Evolutionary conservation across 2,113 vertebrate genomes (phyloP).

Genomic region (Catharus bicknelli): DNA sequence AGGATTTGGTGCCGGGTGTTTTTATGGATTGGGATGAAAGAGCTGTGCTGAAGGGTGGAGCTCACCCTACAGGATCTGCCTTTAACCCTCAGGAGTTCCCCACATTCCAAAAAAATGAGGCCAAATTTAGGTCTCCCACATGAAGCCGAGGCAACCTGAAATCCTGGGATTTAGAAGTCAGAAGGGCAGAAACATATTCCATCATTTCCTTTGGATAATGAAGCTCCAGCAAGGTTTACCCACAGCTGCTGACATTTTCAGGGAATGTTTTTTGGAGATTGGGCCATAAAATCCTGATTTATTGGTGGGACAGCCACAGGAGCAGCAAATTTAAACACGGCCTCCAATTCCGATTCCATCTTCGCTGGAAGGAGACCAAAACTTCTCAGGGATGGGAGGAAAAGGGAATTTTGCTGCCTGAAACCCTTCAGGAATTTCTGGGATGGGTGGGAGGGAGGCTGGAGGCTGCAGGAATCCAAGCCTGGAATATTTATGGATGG

Average conservation of each 20-base stretch:
- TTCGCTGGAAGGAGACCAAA: background rate
- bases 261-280: background rate
- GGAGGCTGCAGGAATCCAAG: background rate
- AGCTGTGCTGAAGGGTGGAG: background rate
- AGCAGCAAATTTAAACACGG: background rate
- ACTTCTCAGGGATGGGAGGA: background rate
- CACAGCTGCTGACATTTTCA: slow-evolving; percentile 38
- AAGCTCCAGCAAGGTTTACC: background rate
- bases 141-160: background rate
- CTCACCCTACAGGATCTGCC: background rate
- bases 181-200: background rate
- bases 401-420: background rate
- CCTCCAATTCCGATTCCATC: fast-evolving
- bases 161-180: background rate
- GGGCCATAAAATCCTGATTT: background rate
- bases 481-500: background rate
- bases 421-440: background rate
- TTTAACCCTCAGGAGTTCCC: background rate
- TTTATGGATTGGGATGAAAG: background rate
- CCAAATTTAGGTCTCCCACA: background rate
- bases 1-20: background rate
- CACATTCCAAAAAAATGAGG: background rate
- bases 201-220: background rate
- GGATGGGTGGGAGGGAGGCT: background rate
- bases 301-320: background rate